These are phyloP conservation scores for Atherinosoma microstoma DNA, from an alignment of 2,797 vertebrate species.

Conservation along the genomic window DNA sequence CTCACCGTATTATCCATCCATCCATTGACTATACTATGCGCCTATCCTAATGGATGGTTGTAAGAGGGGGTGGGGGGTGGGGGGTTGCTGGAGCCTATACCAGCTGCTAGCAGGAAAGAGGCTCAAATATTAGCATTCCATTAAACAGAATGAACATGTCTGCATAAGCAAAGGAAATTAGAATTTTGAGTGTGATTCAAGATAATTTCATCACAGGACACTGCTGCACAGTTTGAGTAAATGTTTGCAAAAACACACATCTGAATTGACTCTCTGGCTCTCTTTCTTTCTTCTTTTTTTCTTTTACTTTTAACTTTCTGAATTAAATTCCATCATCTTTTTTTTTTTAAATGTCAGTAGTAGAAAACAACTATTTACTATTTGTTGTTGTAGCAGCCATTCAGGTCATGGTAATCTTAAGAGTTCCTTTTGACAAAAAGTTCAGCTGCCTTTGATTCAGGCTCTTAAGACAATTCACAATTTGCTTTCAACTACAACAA, in stretches of 20 bases:
- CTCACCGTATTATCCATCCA: too few species aligned
- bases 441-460: too few species aligned
- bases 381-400: too few species aligned
- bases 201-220: constrained; percentile 22
- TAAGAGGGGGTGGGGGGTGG: too few species aligned
- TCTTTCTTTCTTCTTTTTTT: background rate
- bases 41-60: too few species aligned
- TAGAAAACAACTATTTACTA: background rate
- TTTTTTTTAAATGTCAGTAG: background rate
- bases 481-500: background rate
- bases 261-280: constrained; percentile 16
- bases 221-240: constrained; percentile 13
- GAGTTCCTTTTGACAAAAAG: too few species aligned
- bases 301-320: background rate
- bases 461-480: too few species aligned
- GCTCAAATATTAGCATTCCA: background rate
- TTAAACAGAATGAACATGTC: constrained; percentile 17
- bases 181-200: background rate
- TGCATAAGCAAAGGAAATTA: constrained; percentile 35
- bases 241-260: constrained; percentile 38
- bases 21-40: too few species aligned
- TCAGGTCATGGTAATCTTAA: too few species aligned
- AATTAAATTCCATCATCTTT: background rate
- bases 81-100: too few species aligned
- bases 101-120: too few species aligned